A percentile compares a stretch with the other conserved stretches of the same genome.
Conservation (phyloP, 2,113 vertebrate species). For the Lycaon pictus region DNA sequence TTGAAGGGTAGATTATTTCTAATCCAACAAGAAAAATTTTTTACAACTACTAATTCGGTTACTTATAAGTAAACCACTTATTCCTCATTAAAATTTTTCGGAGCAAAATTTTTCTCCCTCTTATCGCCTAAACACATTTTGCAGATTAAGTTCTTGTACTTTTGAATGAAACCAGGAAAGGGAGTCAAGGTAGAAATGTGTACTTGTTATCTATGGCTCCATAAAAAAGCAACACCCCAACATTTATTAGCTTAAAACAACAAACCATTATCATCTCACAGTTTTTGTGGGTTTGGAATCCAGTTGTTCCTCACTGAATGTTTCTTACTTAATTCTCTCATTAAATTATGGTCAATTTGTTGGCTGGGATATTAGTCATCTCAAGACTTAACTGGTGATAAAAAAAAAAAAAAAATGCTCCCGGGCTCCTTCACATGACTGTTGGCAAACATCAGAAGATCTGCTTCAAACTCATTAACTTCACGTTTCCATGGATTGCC, state of each 20-base stretch:
- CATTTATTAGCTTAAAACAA: neutral
- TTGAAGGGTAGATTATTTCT: neutral
- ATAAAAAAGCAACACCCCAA: neutral
- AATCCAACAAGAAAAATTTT: neutral
- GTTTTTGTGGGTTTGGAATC: neutral
- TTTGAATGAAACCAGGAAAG: neutral
- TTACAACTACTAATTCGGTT: neutral
- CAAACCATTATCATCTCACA: neutral
- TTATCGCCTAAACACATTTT: neutral
- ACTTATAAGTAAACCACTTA: neutral
- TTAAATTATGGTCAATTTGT: neutral
- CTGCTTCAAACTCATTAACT: constrained; percentile 38
- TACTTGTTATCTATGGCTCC: neutral
- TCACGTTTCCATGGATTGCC: neutral
- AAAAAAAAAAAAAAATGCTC: neutral
- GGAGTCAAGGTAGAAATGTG: neutral
- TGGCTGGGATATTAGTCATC: neutral
- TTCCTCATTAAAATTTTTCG: neutral
- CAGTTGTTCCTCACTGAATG: neutral
- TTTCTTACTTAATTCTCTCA: neutral
- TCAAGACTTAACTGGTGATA: neutral
- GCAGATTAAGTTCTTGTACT: neutral
- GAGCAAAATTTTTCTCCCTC: neutral
- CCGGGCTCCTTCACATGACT: neutral
- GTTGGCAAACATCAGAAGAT: neutral